These are phyloP conservation scores for Python bivittatus DNA, from an alignment of 2,113 vertebrate genomes.

Conservation along the genomic window DNA sequence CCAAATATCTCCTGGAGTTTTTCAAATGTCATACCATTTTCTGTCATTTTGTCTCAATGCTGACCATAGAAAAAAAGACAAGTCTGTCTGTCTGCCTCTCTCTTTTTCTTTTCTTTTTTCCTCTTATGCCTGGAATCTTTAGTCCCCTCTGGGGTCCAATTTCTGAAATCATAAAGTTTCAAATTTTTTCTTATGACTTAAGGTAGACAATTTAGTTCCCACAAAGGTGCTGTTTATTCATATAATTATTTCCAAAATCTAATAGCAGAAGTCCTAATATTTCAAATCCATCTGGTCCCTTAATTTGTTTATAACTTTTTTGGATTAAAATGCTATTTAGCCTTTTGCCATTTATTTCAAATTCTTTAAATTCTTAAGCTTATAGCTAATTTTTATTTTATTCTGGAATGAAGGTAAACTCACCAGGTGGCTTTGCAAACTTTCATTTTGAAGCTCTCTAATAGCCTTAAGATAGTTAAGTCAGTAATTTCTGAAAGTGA, in stretches of 20 bases:
- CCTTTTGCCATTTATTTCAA: background rate
- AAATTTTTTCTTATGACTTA: no score
- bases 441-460: background rate
- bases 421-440: background rate
- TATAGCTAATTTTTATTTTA: background rate
- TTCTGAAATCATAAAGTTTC: no score
- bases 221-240: background rate
- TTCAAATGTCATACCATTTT: no score
- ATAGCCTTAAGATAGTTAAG: background rate
- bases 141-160: background rate
- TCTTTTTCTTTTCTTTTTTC: no score
- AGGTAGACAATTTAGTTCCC: background rate
- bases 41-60: no score
- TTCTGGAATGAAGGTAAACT: background rate
- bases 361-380: background rate
- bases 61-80: no score
- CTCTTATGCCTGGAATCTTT: background rate
- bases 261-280: background rate
- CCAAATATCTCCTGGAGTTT: no score
- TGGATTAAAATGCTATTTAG: background rate
- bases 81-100: no score
- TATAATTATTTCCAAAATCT: background rate
- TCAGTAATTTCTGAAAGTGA: background rate
- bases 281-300: background rate
- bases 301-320: background rate